Percentiles rank a stretch among this genome's conserved stretches.
Conservation (phyloP, 1,140 invertebrate genomes). For the Plutomurus gul region DNA sequence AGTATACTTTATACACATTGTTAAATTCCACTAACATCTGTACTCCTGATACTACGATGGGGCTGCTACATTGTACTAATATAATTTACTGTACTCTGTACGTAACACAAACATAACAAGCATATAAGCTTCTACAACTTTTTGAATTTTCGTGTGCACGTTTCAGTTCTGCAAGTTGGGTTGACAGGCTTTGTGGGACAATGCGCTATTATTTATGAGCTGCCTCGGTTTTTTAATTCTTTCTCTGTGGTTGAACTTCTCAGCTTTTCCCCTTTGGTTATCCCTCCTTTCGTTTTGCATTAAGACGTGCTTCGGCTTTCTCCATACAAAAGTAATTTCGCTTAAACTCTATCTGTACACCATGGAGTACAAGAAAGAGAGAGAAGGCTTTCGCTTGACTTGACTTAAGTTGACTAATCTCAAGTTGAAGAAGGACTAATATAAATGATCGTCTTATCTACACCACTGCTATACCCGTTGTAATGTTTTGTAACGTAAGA, state of each 20-base stretch:
- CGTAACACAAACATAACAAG: too few species aligned
- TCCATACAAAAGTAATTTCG: neutral
- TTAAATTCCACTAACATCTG: too few species aligned
- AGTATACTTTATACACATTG: too few species aligned
- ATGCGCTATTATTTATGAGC: constrained; percentile 17
- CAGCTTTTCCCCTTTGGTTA: neutral
- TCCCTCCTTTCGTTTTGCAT: neutral
- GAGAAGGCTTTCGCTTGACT: constrained; percentile 28
- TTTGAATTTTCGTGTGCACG: too few species aligned
- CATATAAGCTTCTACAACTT: too few species aligned
- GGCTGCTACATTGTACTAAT: too few species aligned
- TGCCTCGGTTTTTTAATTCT: constrained; percentile 20
- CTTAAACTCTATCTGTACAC: neutral
- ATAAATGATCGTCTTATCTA: neutral
- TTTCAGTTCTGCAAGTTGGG: neutral
- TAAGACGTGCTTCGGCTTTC: neutral
- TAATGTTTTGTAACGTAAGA: too few species aligned
- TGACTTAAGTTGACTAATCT: constrained; percentile 24
- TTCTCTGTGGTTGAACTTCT: neutral
- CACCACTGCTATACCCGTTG: too few species aligned
- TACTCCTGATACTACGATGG: too few species aligned
- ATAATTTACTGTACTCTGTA: too few species aligned
- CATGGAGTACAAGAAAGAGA: neutral
- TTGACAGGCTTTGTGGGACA: constrained; percentile 28
- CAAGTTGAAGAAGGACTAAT: constrained; percentile 9